Base-by-base conservation (phyloP, 1,140 invertebrate species). In the Phymorhynchus buccinoides region DNA sequence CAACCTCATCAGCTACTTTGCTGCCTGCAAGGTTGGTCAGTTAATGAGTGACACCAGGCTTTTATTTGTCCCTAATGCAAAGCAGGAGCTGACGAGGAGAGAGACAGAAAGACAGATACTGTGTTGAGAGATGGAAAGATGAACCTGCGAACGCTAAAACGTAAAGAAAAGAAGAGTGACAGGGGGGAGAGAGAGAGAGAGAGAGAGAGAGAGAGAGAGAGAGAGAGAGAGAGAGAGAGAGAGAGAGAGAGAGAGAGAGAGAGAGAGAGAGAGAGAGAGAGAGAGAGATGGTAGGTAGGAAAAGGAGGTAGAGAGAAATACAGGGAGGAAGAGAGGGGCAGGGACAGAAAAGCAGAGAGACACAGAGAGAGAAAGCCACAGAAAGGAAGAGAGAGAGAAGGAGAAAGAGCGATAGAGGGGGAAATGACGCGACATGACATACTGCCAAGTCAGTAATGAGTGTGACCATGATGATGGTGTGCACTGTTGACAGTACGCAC, bases 1-100 rank as follows among this genome's bases (percentile, higher is more conserved):
- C 37, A 92, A 92, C 86, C 80, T 93, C 44, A 81, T 92, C 39
- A 91, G 89, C 37, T 90, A 91, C 81, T 92, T 92, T 80, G 83
- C 90, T 22, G 85, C 89, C 80, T 68, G 87, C 18, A 92, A 92
- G 87, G 92, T 92, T 1, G 39, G 35, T 82, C n/a, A n/a, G n/a
- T n/a, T n/a, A n/a, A n/a, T n/a, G n/a, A n/a, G n/a, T n/a, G n/a
- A n/a, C n/a, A n/a, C n/a, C n/a, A n/a, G n/a, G n/a, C n/a, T n/a
- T n/a, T n/a, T n/a, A n/a, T n/a, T n/a, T n/a, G n/a, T n/a, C 44
- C 44, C 18, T 48, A 9, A 18, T 9, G 44, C 18, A 9, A 18
- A 48, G 44, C 6, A 18, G 18, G 44, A 48, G 44, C 6, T 6
- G 18, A 18, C 6, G 44, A 48, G 44, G 18, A 9, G 44, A 48